A percentile compares a stretch with the other conserved stretches of the same genome.
These are phyloP conservation scores for Amphipyra tragopoginis DNA, from an alignment of 2,888 invertebrate genomes.

Conservation along the genomic window DNA sequence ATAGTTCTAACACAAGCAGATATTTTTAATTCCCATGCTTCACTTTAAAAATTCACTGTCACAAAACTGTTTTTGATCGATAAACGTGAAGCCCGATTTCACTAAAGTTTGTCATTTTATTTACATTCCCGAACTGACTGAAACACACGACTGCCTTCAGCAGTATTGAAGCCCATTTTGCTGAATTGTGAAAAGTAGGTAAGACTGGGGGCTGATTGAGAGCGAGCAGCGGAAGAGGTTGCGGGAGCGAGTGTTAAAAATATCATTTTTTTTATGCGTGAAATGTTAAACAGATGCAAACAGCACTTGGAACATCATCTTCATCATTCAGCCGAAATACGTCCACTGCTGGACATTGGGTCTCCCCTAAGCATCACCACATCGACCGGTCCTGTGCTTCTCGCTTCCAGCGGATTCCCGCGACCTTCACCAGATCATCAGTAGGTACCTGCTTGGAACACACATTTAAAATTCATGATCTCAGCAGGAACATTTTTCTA, in stretches of 20 bases:
- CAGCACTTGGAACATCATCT: too few species aligned
- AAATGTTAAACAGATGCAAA: too few species aligned
- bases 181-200: constrained; percentile 46
- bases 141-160: constrained; percentile 45
- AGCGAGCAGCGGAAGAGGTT: constrained; percentile 28
- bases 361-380: too few species aligned
- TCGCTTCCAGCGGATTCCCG: too few species aligned
- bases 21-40: constrained; percentile 14
- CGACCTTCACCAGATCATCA: too few species aligned
- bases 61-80: constrained; percentile 27
- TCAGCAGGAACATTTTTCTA: too few species aligned
- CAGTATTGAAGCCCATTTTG: constrained; percentile 40
- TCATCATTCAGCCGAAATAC: too few species aligned
- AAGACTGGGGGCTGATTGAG: constrained; percentile 1
- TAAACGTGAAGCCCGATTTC: constrained; percentile 10
- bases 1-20: constrained; percentile 17
- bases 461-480: too few species aligned
- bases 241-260: neutral
- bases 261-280: too few species aligned
- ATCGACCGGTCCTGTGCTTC: too few species aligned
- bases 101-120: constrained; percentile 33
- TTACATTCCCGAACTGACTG: neutral
- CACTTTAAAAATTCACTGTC: constrained; percentile 34
- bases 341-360: too few species aligned
- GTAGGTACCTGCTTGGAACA: too few species aligned